These are phyloP conservation scores for Paracentrotus lividus DNA, from an alignment of 53 echinoderm and acorn worm genomes.

Conservation along the genomic window DNA sequence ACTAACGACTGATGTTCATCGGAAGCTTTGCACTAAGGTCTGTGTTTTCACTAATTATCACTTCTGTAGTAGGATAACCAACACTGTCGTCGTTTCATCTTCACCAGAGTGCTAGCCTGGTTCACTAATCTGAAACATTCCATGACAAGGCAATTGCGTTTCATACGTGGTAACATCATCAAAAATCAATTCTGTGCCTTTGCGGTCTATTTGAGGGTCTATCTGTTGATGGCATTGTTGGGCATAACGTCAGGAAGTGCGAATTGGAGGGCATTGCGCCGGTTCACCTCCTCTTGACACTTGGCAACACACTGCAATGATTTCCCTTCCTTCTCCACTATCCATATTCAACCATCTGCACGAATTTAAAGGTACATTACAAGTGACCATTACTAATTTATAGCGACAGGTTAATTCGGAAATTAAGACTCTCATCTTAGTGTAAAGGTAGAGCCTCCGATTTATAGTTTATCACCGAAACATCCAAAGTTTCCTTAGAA, in stretches of 20 bases:
- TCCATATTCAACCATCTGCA: background rate
- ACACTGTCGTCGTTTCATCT: background rate
- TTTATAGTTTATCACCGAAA: background rate
- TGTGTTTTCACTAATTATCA: too few species aligned
- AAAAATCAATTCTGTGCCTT: slow-evolving; percentile 33
- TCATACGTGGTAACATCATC: slow-evolving; percentile 57
- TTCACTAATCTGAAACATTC: slow-evolving; percentile 56
- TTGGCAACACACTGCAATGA: slow-evolving; percentile 9
- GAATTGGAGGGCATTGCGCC: slow-evolving; percentile 61
- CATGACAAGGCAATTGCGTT: slow-evolving; percentile 63
- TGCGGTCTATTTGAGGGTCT: slow-evolving; percentile 63
- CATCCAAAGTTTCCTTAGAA: background rate
- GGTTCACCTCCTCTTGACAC: slow-evolving; percentile 45
- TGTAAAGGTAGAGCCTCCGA: background rate
- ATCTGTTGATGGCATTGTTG: slow-evolving; percentile 50
- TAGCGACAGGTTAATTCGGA: background rate
- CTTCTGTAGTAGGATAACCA: too few species aligned
- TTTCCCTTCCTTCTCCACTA: background rate
- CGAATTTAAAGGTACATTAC: background rate
- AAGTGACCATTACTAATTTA: background rate
- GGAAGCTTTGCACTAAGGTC: too few species aligned
- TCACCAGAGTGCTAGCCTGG: slow-evolving; percentile 1
- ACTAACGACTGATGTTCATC: too few species aligned
- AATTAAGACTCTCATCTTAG: background rate
- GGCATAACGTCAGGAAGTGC: slow-evolving; percentile 60